These are phyloP conservation scores for Sipha maydis DNA, from an alignment of 2,888 invertebrate genomes.

Conservation along the genomic window DNA sequence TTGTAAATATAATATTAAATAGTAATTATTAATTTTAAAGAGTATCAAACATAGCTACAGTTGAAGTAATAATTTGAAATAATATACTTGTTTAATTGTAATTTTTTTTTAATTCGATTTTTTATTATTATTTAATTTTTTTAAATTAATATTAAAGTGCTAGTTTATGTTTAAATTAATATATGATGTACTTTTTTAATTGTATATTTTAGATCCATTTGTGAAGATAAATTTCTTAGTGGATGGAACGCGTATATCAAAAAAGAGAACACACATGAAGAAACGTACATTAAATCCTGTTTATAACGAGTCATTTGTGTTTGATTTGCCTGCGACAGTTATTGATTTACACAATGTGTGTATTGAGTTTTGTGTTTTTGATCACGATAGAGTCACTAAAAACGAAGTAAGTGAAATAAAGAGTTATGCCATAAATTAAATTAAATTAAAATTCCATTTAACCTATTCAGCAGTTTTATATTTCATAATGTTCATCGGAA, in stretches of 20 bases:
- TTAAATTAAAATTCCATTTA: too few relatives aligned
- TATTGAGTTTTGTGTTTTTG: slow-evolving; percentile 87
- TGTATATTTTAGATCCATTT: slow-evolving; percentile 79
- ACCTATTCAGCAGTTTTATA: too few relatives aligned
- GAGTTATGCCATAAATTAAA: too few relatives aligned
- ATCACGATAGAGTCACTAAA: slow-evolving; percentile 98
- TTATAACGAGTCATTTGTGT: slow-evolving; percentile 98
- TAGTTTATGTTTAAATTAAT: not conserved
- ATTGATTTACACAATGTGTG: slow-evolving; percentile 85
- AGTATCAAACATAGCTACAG: not conserved
- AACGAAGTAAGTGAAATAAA: slow-evolving; percentile 79
- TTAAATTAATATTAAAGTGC: not conserved
- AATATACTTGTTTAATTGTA: not conserved
- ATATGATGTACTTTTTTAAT: not conserved
- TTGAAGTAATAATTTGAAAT: not conserved
- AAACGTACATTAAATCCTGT: slow-evolving; percentile 97
- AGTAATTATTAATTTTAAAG: not conserved
- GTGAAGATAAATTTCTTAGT: slow-evolving; percentile 97
- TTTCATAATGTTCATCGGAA: too few relatives aligned
- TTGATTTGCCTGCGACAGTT: slow-evolving; percentile 88
- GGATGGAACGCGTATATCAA: slow-evolving; percentile 97
- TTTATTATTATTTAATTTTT: not conserved
- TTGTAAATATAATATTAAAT: not conserved
- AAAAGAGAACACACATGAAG: slow-evolving; percentile 99
- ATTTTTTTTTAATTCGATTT: not conserved